Evolutionary conservation across 2,797 vertebrate species (phyloP).

Genomic region (Thamnophis elegans): DNA sequence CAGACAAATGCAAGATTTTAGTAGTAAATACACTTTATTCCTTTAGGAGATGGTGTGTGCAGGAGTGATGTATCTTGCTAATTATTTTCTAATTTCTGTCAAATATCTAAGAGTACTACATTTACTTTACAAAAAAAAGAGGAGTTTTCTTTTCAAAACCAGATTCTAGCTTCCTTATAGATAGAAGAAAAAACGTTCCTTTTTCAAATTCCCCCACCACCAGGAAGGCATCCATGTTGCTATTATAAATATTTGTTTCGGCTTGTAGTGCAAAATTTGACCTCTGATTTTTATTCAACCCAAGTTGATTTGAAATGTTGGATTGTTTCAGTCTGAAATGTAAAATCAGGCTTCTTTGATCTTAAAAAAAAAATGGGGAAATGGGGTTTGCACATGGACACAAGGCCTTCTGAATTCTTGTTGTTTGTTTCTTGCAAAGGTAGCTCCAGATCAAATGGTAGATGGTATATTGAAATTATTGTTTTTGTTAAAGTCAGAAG

Average conservation of each 20-base stretch:
- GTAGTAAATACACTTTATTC: background rate
- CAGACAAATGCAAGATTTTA: background rate
- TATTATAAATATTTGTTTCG: background rate
- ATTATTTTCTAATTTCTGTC: background rate
- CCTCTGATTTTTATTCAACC: background rate
- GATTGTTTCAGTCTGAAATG: background rate
- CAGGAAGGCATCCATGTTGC: background rate
- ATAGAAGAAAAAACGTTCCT: background rate
- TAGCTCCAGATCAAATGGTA: background rate
- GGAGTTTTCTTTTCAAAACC: background rate
- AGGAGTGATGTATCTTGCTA: background rate
- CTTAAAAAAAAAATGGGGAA: background rate
- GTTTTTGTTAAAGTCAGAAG: background rate
- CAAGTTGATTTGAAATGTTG: background rate
- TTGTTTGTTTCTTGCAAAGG: background rate
- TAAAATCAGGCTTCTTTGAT: background rate
- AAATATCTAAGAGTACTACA: background rate
- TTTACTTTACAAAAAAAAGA: background rate
- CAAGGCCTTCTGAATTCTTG: background rate
- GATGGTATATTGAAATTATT: background rate
- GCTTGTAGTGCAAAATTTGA: background rate
- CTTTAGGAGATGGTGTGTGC: background rate
- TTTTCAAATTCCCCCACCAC: background rate
- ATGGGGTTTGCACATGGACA: background rate
- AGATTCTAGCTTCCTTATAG: background rate